Percentiles rank a stretch among this genome's conserved stretches.
These are phyloP conservation scores for Drosophila mulleri DNA, from an alignment of 2,888 invertebrate species.

Conservation along the genomic window DNA sequence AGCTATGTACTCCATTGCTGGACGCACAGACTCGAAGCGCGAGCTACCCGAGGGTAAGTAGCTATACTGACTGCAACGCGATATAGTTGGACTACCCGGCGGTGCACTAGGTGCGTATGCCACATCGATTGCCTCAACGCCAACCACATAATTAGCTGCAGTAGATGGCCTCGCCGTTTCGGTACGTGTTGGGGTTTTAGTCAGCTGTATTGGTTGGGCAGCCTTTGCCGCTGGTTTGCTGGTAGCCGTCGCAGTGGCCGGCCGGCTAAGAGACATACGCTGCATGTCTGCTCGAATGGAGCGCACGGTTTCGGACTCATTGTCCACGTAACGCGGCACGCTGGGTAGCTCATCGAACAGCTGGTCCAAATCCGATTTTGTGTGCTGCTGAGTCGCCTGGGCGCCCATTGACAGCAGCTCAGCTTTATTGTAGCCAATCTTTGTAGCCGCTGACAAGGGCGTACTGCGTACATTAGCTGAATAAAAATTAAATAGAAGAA, in stretches of 20 bases:
- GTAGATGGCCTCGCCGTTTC: too few relatives aligned
- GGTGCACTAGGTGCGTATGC: conserved; percentile 13
- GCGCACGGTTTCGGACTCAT: conserved; percentile 18
- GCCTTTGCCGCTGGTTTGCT: background rate
- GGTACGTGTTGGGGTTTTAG: background rate
- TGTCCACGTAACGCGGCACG: conserved; percentile 51
- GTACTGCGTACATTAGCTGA: conserved; percentile 3
- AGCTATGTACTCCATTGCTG: conserved; percentile 6
- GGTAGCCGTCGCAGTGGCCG: background rate
- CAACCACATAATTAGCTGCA: background rate
- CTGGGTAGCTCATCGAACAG: conserved; percentile 61
- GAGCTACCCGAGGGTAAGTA: conserved; percentile 9
- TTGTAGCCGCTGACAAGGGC: conserved; percentile 27
- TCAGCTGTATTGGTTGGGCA: background rate
- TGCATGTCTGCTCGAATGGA: conserved; percentile 30
- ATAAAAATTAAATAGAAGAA: conserved; percentile 2
- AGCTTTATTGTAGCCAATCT: conserved; percentile 36
- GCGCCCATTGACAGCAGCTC: conserved; percentile 33
- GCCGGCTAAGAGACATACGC: conserved; percentile 22
- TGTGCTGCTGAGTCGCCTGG: background rate
- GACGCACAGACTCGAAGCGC: conserved; percentile 6
- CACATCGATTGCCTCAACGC: background rate
- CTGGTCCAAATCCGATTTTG: conserved; percentile 51
- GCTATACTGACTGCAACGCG: conserved; percentile 8
- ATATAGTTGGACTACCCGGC: background rate